phyloP scores from a whole-genome alignment of 2,797 vertebrate species.

The Gadopsis bispinosus region DNA sequence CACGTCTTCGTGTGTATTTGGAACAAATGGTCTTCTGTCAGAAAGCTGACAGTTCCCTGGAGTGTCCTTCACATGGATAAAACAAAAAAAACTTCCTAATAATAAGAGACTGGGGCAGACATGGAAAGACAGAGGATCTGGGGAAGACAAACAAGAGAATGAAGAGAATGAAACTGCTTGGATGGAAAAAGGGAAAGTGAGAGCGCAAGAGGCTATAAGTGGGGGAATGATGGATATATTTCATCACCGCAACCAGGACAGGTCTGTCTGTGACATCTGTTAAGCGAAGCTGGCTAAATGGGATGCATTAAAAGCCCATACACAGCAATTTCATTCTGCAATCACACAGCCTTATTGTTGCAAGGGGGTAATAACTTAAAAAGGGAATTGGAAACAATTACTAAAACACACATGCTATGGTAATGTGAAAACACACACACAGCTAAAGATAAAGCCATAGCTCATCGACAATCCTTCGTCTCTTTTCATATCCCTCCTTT shows the following conservation, averaged over 20 bases:
- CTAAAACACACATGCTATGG: constrained; percentile 75
- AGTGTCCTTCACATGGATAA: constrained; percentile 58
- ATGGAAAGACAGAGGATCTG: constrained; percentile 42
- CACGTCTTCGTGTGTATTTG: constrained; percentile 34
- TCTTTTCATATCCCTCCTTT: constrained; percentile 33
- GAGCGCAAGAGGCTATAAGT: constrained; percentile 68
- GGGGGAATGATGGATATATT: constrained; percentile 85
- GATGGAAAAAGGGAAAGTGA: constrained; percentile 52
- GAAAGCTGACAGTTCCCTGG: constrained; percentile 39
- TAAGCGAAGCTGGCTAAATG: constrained; percentile 80
- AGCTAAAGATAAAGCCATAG: constrained; percentile 57
- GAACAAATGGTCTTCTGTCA: constrained; percentile 9
- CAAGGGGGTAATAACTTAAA: constrained; percentile 81
- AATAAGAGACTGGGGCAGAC: constrained; percentile 41
- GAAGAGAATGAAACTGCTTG: constrained; percentile 55
- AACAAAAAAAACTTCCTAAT: constrained; percentile 49
- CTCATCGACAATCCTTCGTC: constrained; percentile 63
- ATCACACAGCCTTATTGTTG: constrained; percentile 79
- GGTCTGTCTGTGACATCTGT: constrained; percentile 83
- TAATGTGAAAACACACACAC: constrained; percentile 60
- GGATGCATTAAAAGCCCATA: constrained; percentile 85
- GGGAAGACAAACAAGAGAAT: constrained; percentile 60
- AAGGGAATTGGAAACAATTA: constrained; percentile 81
- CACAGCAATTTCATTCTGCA: constrained; percentile 78
- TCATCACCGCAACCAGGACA: constrained; percentile 82